These are phyloP conservation scores for Drosophila baimaii DNA, from an alignment of 1,140 invertebrate species.

Conservation along the genomic window DNA sequence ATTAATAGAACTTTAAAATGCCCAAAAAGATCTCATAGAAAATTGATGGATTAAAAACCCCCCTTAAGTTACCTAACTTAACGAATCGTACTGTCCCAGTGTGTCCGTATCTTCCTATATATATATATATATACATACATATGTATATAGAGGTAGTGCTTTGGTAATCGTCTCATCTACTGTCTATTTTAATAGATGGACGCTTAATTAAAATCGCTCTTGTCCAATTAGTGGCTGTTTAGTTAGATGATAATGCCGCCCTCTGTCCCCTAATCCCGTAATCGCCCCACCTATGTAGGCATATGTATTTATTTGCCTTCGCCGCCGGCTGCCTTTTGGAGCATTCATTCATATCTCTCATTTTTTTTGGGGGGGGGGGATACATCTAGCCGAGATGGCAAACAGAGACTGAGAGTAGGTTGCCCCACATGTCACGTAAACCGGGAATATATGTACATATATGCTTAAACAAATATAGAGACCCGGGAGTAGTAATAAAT, in stretches of 20 bases:
- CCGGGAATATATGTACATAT: no score
- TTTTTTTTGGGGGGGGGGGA: background rate
- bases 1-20: no score
- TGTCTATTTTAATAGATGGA: slow-evolving; percentile 51
- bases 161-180: slow-evolving; percentile 31
- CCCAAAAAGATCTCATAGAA: background rate
- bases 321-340: background rate
- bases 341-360: slow-evolving; percentile 26
- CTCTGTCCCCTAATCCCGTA: background rate
- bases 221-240: slow-evolving; percentile 52
- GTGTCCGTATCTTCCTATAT: background rate
- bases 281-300: slow-evolving; percentile 1
- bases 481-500: slow-evolving; percentile 9
- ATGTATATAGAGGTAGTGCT: background rate
- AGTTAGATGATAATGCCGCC: slow-evolving; percentile 26
- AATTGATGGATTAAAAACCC: background rate
- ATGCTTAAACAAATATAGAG: slow-evolving; percentile 20
- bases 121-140: background rate
- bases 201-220: slow-evolving; percentile 57
- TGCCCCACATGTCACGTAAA: slow-evolving; percentile 38
- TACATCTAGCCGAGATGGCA: background rate
- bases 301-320: slow-evolving; percentile 6
- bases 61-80: background rate
- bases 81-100: slow-evolving; percentile 5
- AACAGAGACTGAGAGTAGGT: slow-evolving; percentile 4